Evolutionary conservation across 23 tunicate genomes (phyloP).

Genomic region (Halocynthia roretzi): DNA sequence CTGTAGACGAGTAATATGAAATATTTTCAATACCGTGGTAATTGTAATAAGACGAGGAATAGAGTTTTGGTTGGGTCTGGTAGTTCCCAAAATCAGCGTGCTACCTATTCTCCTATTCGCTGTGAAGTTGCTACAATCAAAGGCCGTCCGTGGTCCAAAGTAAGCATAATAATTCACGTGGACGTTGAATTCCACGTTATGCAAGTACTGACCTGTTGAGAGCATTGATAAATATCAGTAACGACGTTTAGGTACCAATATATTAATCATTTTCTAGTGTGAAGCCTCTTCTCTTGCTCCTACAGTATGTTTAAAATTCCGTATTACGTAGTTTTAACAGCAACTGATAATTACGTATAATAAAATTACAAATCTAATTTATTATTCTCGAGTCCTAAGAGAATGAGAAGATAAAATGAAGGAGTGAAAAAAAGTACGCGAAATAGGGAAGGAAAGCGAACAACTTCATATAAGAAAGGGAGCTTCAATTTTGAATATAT

Average conservation of each 20-base stretch:
- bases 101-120: not conserved
- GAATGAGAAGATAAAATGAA: too few species aligned
- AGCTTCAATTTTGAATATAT: too few species aligned
- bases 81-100: not conserved
- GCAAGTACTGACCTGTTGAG: constrained; percentile 10
- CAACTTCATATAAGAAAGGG: too few species aligned
- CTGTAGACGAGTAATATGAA: not conserved
- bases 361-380: too few species aligned
- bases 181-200: not conserved
- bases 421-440: too few species aligned
- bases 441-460: too few species aligned
- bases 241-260: not conserved
- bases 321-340: too few species aligned
- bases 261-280: too few species aligned
- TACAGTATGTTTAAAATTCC: too few species aligned
- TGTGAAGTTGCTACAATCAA: not conserved
- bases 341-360: too few species aligned
- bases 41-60: constrained; percentile 1
- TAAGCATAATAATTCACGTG: constrained; percentile 11
- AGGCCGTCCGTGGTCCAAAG: not conserved
- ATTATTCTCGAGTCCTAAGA: too few species aligned
- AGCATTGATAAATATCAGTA: not conserved
- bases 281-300: too few species aligned
- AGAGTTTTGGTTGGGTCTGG: not conserved
- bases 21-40: not conserved